Evolutionary conservation across 2,797 vertebrate genomes (phyloP).

Genomic region (Tinamus major): DNA sequence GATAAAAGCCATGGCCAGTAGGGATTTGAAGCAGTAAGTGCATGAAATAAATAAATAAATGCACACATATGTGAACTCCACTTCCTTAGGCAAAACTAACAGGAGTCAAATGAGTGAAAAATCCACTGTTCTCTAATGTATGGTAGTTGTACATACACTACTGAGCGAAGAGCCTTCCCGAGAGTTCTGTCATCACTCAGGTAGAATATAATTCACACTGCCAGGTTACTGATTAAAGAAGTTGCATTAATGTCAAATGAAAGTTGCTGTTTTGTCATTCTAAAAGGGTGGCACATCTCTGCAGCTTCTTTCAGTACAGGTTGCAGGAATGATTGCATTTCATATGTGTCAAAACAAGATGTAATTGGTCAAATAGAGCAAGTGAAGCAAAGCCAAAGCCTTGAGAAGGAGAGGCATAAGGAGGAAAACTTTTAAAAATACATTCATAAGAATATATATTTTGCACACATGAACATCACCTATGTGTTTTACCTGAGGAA

Average conservation of each 20-base stretch:
- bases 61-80: neutral
- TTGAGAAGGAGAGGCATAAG: neutral
- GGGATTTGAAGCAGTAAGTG: neutral
- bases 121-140: neutral
- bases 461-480: neutral
- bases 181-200: neutral
- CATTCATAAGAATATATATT: neutral
- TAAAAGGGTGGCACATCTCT: neutral
- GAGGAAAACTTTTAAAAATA: neutral
- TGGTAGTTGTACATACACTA: neutral
- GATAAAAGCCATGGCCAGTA: neutral
- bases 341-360: neutral
- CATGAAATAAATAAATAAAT: neutral
- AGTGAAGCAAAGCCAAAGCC: conserved; percentile 24
- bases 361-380: neutral
- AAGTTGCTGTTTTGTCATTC: neutral
- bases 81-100: conserved; percentile 23
- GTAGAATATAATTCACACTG: neutral
- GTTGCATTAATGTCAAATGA: neutral
- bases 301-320: neutral
- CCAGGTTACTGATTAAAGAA: neutral
- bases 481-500: neutral
- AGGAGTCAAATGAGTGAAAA: neutral
- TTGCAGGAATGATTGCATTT: neutral
- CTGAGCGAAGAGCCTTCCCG: neutral